Evolutionary conservation across 92 coral and sea anemone genomes (phyloP).

Genomic region (Chrysogorgia sp.): DNA sequence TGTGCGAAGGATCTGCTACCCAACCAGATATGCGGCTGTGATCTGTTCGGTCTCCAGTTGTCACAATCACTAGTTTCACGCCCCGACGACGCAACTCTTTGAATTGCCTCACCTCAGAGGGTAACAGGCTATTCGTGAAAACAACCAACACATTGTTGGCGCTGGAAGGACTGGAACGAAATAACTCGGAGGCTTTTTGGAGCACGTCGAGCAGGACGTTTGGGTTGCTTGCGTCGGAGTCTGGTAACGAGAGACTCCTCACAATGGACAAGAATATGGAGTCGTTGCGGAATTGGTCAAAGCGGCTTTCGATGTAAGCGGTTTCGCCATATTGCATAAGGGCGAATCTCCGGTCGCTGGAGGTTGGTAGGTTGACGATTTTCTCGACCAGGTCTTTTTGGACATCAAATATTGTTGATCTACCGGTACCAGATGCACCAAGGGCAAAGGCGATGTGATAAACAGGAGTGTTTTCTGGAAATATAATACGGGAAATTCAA

Average conservation of each 20-base stretch:
- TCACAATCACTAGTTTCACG: conserved; percentile 28
- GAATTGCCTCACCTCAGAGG: conserved; percentile 21
- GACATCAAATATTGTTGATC: conserved; percentile 21
- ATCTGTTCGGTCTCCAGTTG: conserved; percentile 19
- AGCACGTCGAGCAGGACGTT: conserved; percentile 6
- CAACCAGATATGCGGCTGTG: neutral
- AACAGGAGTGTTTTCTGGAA: conserved; percentile 33
- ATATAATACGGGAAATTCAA: neutral
- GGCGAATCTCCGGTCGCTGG: conserved; percentile 32
- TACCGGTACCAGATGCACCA: conserved; percentile 38
- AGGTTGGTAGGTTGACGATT: conserved; percentile 21
- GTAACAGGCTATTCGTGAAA: conserved; percentile 36
- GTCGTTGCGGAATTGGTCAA: conserved; percentile 13
- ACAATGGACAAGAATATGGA: conserved; percentile 2
- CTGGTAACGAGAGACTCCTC: conserved; percentile 15
- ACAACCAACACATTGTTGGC: conserved; percentile 31
- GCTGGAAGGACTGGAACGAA: conserved; percentile 22
- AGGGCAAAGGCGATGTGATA: conserved; percentile 45
- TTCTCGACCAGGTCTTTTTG: conserved; percentile 41
- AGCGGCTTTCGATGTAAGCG: conserved; percentile 26
- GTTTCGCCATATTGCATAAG: conserved; percentile 47
- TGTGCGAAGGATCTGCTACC: conserved; percentile 14
- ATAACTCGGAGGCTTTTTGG: conserved; percentile 9
- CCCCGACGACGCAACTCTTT: conserved; percentile 14
- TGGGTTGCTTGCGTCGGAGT: conserved; percentile 5